A percentile compares a stretch with the other conserved stretches of the same genome.
Evolutionary conservation across 2,797 vertebrate genomes (phyloP).

Genomic region (Notamacropus eugenii): DNA sequence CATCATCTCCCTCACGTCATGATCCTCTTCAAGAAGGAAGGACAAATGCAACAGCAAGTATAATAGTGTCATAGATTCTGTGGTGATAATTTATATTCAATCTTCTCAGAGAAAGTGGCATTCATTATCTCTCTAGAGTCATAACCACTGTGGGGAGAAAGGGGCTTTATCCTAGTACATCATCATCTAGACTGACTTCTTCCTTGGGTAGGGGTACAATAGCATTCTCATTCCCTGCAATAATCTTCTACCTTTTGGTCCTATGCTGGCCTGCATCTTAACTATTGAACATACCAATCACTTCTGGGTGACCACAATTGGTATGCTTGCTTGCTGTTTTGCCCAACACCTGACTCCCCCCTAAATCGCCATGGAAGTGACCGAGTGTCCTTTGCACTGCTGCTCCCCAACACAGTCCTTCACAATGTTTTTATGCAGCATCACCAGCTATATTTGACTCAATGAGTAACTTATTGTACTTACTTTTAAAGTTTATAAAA

Average conservation of each 20-base stretch:
- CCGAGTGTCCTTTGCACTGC: background rate
- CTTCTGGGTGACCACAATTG: background rate
- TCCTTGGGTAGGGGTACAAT: background rate
- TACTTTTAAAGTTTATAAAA: background rate
- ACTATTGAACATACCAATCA: background rate
- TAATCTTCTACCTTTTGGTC: background rate
- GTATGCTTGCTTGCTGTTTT: background rate
- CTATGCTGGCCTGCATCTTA: background rate
- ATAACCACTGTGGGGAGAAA: background rate
- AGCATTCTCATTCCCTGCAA: background rate
- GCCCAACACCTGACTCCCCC: background rate
- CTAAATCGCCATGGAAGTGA: background rate
- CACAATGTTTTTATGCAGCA: background rate
- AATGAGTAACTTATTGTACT: background rate
- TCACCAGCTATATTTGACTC: background rate
- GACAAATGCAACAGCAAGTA: too few relatives aligned
- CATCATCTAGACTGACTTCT: background rate
- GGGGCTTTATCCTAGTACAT: background rate
- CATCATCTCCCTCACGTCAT: too few relatives aligned
- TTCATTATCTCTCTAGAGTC: background rate
- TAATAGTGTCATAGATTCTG: background rate
- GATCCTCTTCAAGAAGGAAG: too few relatives aligned
- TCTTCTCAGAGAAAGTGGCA: background rate
- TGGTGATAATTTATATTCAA: background rate
- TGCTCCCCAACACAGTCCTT: background rate